These are phyloP conservation scores for Gerris buenoi DNA, from an alignment of 1,140 invertebrate genomes.

Conservation along the genomic window DNA sequence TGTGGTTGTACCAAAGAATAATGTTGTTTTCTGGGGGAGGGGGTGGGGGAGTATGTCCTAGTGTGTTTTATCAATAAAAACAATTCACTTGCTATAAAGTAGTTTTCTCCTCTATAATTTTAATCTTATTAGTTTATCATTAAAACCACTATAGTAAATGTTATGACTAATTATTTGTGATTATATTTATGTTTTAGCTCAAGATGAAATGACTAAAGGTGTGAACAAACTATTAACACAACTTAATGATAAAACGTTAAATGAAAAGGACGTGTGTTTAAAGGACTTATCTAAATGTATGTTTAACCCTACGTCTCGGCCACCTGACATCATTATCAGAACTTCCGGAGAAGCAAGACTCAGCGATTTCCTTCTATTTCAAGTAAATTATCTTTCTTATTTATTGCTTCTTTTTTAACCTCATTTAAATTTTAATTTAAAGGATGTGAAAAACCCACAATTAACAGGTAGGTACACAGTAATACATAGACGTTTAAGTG, in stretches of 20 bases:
- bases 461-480: too few relatives aligned
- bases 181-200: constrained; percentile 40
- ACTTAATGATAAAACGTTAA: constrained; percentile 34
- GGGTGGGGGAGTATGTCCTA: too few relatives aligned
- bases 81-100: neutral
- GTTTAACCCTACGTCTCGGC: constrained; percentile 54
- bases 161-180: constrained; percentile 1
- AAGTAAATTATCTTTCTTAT: too few relatives aligned
- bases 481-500: too few relatives aligned
- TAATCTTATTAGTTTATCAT: neutral
- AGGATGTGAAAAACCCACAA: too few relatives aligned
- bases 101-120: neutral
- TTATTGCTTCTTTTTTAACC: too few relatives aligned
- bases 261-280: constrained; percentile 60
- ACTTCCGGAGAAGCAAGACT: constrained; percentile 91
- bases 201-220: constrained; percentile 73
- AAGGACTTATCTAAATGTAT: constrained; percentile 61
- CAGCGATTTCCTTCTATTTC: constrained; percentile 95
- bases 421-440: too few relatives aligned
- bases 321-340: constrained; percentile 79
- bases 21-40: too few relatives aligned
- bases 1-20: too few relatives aligned
- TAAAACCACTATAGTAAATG: neutral
- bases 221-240: constrained; percentile 47
- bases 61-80: neutral